Evolutionary conservation across 2,113 vertebrate species (phyloP), one percentile per base, ranked within the genome.

Genomic region (Cyphomyrus discorhynchus): DNA sequence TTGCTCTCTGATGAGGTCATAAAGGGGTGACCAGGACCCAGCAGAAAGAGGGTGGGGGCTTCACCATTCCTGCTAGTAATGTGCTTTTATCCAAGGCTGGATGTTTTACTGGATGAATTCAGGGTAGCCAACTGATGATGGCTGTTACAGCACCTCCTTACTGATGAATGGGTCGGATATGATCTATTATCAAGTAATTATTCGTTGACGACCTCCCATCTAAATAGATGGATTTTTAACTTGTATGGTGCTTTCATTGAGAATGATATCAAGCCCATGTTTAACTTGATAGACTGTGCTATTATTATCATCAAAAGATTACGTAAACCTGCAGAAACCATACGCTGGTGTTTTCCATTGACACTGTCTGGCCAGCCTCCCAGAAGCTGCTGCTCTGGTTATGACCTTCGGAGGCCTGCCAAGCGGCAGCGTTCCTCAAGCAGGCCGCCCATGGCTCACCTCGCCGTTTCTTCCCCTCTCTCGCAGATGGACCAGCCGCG

Each of bases 401-500:
- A 19, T 35, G 49, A 53, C 5, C n/a, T 50, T 0, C 46, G 47
- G 2, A 24, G 45, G 46, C 66, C n/a, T 35, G 45, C 42, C 15
- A 1, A 15, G 1, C 13, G 3, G 50, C 50, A 35, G 85, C 1
- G 2, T 21, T 3, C 35, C 39, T 88, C 62, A 19, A 0, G 21
- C 21, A 4, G 85, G 19, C 86, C 5, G 10, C 58, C n/a, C 7
- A 17, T 39, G 27, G 17, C 21, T n/a, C 49, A 42, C 5, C 0
- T 10, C 27, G 2, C 84, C 4, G 1, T 0, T 10, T 70, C 42
- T 58, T 46, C 88, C 58, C 35, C 88, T 90, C 89, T 85, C 88
- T 42, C 85, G 1, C 93, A 99, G 98, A 97, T 97, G 7, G 98
- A 99, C 93, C 98, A 99, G 95, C 97, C 95, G 58, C 95, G 97